A percentile compares a stretch with the other conserved stretches of the same genome.
Evolutionary conservation across 2,113 vertebrate genomes (phyloP).

Genomic region (Paralichthys olivaceus): DNA sequence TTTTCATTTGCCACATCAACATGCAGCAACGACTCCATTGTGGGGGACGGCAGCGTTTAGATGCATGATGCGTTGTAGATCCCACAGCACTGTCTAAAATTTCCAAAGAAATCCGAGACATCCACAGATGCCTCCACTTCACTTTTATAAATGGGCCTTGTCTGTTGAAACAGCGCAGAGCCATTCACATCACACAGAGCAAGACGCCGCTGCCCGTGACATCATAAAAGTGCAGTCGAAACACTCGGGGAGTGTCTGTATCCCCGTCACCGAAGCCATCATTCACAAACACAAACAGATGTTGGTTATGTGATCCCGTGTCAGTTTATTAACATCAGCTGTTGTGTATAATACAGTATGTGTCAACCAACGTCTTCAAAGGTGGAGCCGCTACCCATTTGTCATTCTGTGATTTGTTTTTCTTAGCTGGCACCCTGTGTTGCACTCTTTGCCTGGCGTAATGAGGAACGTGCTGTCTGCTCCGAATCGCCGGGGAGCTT

Average conservation of each 20-base stretch:
- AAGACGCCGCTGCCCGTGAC: slow-evolving; percentile 54
- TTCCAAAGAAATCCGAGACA: slow-evolving; percentile 46
- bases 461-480: slow-evolving; percentile 76
- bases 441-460: slow-evolving; percentile 60
- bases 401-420: slow-evolving; percentile 78
- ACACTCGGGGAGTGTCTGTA: slow-evolving; percentile 32
- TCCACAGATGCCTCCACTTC: slow-evolving; percentile 47
- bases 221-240: slow-evolving; percentile 61
- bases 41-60: slow-evolving; percentile 39
- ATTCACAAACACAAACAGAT: slow-evolving; percentile 69
- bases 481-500: slow-evolving; percentile 67
- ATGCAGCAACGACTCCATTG: slow-evolving; percentile 58
- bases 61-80: slow-evolving; percentile 52
- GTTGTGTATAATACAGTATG: slow-evolving; percentile 67
- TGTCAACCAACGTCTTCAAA: slow-evolving; percentile 69
- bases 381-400: slow-evolving; percentile 70
- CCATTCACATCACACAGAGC: slow-evolving; percentile 44
- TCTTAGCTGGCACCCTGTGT: slow-evolving; percentile 58
- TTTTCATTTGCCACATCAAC: slow-evolving; percentile 65
- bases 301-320: slow-evolving; percentile 63
- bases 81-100: slow-evolving; percentile 53
- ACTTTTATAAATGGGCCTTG: slow-evolving; percentile 72
- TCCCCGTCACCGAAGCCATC: slow-evolving; percentile 46
- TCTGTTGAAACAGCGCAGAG: slow-evolving; percentile 60
- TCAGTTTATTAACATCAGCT: slow-evolving; percentile 75